A percentile compares a stretch with the other conserved stretches of the same genome.
Evolutionary conservation across 2,797 vertebrate genomes (phyloP).

Genomic region (Huso huso): DNA sequence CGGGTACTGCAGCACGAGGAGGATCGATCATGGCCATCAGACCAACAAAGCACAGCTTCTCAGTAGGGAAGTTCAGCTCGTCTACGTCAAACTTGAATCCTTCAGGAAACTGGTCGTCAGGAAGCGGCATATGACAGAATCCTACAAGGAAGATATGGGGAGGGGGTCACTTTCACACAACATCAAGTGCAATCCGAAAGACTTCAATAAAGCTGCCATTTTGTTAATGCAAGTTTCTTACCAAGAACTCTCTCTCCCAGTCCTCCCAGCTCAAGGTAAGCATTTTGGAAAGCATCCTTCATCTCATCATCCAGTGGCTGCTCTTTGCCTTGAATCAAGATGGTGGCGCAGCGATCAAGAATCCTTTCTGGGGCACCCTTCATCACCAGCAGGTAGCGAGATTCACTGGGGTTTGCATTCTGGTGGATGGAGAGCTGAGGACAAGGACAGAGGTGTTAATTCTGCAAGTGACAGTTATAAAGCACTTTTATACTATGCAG

Average conservation of each 20-base stretch:
- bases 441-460: neutral
- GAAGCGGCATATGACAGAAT: constrained; percentile 76
- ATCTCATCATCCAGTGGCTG: constrained; percentile 79
- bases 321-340: constrained; percentile 82
- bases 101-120: constrained; percentile 81
- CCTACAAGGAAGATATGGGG: constrained; percentile 45
- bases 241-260: constrained; percentile 90
- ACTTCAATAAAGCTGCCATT: neutral
- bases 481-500: no score
- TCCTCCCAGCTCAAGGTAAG: constrained; percentile 88
- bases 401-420: constrained; percentile 66
- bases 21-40: constrained; percentile 96
- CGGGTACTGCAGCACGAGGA: constrained; percentile 87
- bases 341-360: constrained; percentile 83
- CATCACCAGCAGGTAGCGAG: constrained; percentile 87
- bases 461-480: no score
- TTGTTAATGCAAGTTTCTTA: constrained; percentile 30
- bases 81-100: constrained; percentile 82
- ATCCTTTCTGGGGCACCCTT: constrained; percentile 93
- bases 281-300: constrained; percentile 88
- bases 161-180: no score
- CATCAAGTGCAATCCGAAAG: no score
- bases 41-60: constrained; percentile 84
- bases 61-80: constrained; percentile 83
- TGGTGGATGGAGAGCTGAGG: constrained; percentile 83